Evolutionary conservation across 2,888 invertebrate species (phyloP).

Genomic region (Macropis europaea): DNA sequence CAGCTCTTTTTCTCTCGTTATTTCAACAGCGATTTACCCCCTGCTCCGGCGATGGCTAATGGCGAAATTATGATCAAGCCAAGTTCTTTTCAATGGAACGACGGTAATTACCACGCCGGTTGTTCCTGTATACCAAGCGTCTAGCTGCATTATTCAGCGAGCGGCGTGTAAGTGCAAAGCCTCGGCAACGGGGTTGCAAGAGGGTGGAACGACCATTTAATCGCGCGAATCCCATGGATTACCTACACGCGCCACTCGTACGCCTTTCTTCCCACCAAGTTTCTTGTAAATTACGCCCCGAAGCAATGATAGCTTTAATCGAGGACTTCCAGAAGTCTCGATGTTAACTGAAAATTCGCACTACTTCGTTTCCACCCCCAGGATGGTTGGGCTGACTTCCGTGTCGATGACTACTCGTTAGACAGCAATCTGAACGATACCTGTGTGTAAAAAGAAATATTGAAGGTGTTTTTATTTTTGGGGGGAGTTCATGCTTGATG

Average conservation of each 20-base stretch:
- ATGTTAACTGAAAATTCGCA: too few species aligned
- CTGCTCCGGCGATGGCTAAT: conserved; percentile 53
- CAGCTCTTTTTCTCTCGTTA: background rate
- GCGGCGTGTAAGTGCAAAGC: conserved; percentile 43
- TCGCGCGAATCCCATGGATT: conserved; percentile 37
- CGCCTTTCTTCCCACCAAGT: background rate
- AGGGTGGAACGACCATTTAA: conserved; percentile 50
- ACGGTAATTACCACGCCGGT: conserved; percentile 67
- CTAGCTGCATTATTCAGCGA: conserved; percentile 67
- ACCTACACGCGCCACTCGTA: background rate
- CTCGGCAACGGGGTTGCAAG: conserved; percentile 7
- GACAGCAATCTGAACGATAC: too few species aligned
- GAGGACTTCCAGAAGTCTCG: too few species aligned
- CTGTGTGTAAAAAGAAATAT: too few species aligned
- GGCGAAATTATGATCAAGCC: conserved; percentile 68
- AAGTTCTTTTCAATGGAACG: conserved; percentile 69
- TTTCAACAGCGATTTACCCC: conserved; percentile 1
- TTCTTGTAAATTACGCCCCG: background rate
- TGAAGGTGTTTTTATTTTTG: too few species aligned
- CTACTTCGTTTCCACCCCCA: too few species aligned
- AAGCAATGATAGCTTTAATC: background rate
- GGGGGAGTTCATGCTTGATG: too few species aligned
- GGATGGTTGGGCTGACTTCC: too few species aligned
- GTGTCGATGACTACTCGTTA: too few species aligned
- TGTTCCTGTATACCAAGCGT: conserved; percentile 58